Base-by-base conservation (phyloP, 1,140 invertebrate genomes). In the Drosophila sechellia region DNA sequence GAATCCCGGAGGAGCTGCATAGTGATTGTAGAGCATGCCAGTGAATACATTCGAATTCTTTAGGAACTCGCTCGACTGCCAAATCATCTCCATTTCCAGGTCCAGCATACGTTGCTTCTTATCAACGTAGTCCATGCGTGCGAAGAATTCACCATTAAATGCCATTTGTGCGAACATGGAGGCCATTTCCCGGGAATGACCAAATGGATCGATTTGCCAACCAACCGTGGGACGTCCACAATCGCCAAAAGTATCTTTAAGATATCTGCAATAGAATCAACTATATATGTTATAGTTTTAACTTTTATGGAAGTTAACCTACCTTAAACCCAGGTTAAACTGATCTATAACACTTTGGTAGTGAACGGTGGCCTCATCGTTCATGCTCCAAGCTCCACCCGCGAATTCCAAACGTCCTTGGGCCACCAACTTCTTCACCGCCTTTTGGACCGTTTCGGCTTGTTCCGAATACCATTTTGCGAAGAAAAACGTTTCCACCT, bases 141-240 rank as follows among this genome's bases (percentile, higher is more conserved):
- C 97, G 66, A 99, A 95, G 74, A 98, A 96, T 37, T 98, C 92
- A 0, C 97, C 98, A 92, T 98, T 97, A 89, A 96, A 99, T 1
- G 96, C 96, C 93, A 97, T 94, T 54, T 95, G 95, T 0, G 97
- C 95, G 83, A 98, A 96, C 1, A 98, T 93, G 0, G 96, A 97
- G 0, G 97, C 97, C 93, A 96, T 95, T 74, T 98, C 97, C 25
- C 96, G 92, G 0, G 97, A 97, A 90, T 99, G 98, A 0, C 97
- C 97, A 85, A 98, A 98, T 0, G 97, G 97, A 93, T 98, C 97
- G 48, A 98, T 98, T 92, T 98, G 98, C 97, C 98, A 98, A 3
- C 96, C 97, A 10, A 97, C 94, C 27, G 94, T 94, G 0, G 97
- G 97, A 12, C 95, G 92, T 0, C 94, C 97, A 90, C 97, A 98